Evolutionary conservation across 2,797 vertebrate genomes (phyloP).

Genomic region (Rousettus madagascariensis): DNA sequence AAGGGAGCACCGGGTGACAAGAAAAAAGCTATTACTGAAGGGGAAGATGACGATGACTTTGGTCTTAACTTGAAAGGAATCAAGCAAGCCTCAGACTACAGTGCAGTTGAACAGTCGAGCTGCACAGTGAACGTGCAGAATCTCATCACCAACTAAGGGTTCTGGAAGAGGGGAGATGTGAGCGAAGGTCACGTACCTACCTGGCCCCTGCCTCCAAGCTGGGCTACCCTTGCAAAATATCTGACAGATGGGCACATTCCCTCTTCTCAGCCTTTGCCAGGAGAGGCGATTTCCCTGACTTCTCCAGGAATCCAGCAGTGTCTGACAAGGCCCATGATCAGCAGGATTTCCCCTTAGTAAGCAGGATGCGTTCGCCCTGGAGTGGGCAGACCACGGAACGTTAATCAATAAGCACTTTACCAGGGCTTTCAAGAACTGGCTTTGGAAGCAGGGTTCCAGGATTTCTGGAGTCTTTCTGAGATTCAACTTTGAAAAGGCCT

Average conservation of each 20-base stretch:
- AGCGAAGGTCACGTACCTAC: background rate
- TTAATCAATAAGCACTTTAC: constrained; percentile 34
- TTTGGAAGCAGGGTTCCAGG: background rate
- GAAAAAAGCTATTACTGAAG: background rate
- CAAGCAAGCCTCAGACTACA: background rate
- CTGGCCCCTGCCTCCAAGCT: background rate
- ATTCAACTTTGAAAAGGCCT: background rate
- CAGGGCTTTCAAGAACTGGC: constrained; percentile 18
- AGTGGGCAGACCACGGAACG: background rate
- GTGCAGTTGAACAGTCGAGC: too few relatives aligned
- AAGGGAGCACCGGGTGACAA: background rate
- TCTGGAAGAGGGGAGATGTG: background rate
- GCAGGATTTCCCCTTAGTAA: constrained; percentile 17
- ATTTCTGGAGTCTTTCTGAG: constrained; percentile 2
- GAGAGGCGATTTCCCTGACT: background rate
- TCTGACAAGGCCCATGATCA: background rate
- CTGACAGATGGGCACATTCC: background rate
- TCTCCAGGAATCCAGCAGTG: background rate
- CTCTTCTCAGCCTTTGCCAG: background rate
- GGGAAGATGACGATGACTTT: background rate
- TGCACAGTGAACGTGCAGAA: background rate
- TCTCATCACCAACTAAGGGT: background rate
- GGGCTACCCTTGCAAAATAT: background rate
- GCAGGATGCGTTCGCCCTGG: background rate
- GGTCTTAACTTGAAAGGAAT: background rate